These are phyloP conservation scores for Ceratosolen solmsi DNA, from an alignment of 1,140 invertebrate species.

Conservation along the genomic window DNA sequence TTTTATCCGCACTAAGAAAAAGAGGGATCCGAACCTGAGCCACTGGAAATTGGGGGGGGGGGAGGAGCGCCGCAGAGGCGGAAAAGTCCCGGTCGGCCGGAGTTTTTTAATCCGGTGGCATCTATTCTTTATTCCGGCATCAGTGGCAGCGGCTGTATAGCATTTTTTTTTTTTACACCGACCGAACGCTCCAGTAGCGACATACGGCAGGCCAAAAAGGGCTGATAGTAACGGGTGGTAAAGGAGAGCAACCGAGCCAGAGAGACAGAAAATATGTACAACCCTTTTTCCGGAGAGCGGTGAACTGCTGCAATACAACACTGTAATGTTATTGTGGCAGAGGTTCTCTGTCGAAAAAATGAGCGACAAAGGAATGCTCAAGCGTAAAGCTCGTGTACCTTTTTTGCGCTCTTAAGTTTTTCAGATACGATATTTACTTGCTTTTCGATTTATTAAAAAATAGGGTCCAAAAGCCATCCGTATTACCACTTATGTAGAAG, in stretches of 20 bases:
- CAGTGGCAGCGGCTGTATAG: constrained; percentile 25
- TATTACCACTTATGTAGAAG: background rate
- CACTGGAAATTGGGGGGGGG: constrained; percentile 25
- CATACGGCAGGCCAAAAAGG: constrained; percentile 44
- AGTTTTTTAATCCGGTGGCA: background rate
- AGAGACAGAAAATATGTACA: constrained; percentile 6
- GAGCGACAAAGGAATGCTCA: constrained; percentile 27
- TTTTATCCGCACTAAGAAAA: background rate
- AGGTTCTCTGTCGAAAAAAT: constrained; percentile 4
- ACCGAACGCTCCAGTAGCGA: constrained; percentile 16
- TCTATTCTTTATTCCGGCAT: constrained; percentile 13
- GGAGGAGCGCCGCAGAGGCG: constrained; percentile 29
- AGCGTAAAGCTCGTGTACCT: background rate
- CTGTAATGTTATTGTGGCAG: constrained; percentile 14
- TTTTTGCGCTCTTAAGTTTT: constrained; percentile 19
- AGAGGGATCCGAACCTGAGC: constrained; percentile 36
- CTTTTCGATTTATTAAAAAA: background rate
- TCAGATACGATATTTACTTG: background rate
- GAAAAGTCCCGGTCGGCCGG: background rate
- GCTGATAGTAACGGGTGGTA: constrained; percentile 9
- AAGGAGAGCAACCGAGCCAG: constrained; percentile 24
- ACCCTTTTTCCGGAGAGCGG: background rate
- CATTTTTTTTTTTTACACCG: constrained; percentile 5
- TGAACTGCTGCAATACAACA: constrained; percentile 3
- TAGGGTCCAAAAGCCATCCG: background rate